These are phyloP conservation scores for Darevskia nairensis DNA, from an alignment of 2,797 vertebrate genomes.

Conservation along the genomic window DNA sequence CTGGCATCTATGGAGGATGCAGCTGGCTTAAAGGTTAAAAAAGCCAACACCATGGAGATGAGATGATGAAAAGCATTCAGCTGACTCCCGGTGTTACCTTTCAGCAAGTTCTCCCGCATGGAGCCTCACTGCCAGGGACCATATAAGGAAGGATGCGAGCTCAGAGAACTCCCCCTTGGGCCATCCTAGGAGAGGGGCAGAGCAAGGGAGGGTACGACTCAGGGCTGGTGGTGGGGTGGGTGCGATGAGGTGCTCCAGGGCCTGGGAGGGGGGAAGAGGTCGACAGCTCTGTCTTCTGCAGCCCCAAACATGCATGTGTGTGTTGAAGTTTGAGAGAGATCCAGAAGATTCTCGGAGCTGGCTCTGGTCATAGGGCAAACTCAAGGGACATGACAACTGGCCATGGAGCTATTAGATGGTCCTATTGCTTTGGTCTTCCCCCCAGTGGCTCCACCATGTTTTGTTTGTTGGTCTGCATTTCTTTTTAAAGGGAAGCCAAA, in stretches of 20 bases:
- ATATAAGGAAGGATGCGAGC: constrained; percentile 37
- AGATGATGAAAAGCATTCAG: constrained; percentile 54
- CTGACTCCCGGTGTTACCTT: constrained; percentile 43
- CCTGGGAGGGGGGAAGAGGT: neutral
- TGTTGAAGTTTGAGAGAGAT: neutral
- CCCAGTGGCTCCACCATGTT: neutral
- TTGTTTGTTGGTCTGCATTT: neutral
- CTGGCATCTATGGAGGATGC: neutral
- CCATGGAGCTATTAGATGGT: neutral
- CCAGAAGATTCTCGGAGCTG: neutral
- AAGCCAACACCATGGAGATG: constrained; percentile 25
- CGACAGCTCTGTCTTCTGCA: neutral
- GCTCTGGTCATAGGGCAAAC: neutral
- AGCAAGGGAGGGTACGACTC: constrained; percentile 37
- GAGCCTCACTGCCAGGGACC: constrained; percentile 44
- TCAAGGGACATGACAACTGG: neutral
- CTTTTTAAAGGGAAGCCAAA: neutral
- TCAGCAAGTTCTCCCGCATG: constrained; percentile 51
- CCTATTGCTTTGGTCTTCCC: neutral
- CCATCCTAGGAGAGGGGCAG: constrained; percentile 31
- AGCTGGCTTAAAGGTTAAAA: constrained; percentile 38
- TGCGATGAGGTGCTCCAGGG: neutral
- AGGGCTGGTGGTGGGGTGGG: constrained; percentile 36
- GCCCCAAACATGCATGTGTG: neutral
- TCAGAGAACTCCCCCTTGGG: constrained; percentile 64